Evolutionary conservation across 2,888 invertebrate species (phyloP).

Genomic region (Spilosoma lubricipeda): DNA sequence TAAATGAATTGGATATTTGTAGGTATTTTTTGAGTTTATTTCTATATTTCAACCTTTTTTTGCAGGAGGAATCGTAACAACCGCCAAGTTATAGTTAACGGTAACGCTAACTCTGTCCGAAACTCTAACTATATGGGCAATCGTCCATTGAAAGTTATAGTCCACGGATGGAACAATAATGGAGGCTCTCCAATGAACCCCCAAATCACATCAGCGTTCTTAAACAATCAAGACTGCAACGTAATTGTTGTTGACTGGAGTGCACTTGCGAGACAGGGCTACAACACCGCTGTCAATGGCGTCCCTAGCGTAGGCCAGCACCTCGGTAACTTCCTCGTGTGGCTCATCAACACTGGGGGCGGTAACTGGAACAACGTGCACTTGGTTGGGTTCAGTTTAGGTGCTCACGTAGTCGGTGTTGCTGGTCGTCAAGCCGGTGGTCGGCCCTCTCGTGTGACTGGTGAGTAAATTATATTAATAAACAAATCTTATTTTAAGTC

Average conservation of each 20-base stretch:
- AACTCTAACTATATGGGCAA: constrained; percentile 57
- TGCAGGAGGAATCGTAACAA: constrained; percentile 48
- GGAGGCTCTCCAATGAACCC: constrained; percentile 64
- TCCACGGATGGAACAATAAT: constrained; percentile 74
- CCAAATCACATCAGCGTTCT: constrained; percentile 63
- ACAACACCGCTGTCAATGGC: constrained; percentile 57
- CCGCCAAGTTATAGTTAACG: constrained; percentile 54
- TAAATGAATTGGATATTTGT: too few species aligned
- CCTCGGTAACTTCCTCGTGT: constrained; percentile 69
- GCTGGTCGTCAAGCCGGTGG: constrained; percentile 65
- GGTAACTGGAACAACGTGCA: constrained; percentile 74
- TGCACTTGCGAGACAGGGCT: constrained; percentile 55
- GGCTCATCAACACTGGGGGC: constrained; percentile 68
- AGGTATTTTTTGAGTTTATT: too few species aligned
- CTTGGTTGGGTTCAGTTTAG: constrained; percentile 76
- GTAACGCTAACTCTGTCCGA: constrained; percentile 53
- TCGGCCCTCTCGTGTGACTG: constrained; percentile 66
- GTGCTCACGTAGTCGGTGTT: constrained; percentile 74
- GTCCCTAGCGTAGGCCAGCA: constrained; percentile 66
- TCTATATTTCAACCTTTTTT: background rate
- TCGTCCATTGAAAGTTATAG: constrained; percentile 62
- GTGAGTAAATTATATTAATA: constrained; percentile 46
- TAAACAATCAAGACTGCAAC: constrained; percentile 63
- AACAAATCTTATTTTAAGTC: constrained; percentile 21
- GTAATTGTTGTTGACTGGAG: constrained; percentile 75